Evolutionary conservation across 2,888 invertebrate species (phyloP).

Genomic region (Barypeithes pellucidus): DNA sequence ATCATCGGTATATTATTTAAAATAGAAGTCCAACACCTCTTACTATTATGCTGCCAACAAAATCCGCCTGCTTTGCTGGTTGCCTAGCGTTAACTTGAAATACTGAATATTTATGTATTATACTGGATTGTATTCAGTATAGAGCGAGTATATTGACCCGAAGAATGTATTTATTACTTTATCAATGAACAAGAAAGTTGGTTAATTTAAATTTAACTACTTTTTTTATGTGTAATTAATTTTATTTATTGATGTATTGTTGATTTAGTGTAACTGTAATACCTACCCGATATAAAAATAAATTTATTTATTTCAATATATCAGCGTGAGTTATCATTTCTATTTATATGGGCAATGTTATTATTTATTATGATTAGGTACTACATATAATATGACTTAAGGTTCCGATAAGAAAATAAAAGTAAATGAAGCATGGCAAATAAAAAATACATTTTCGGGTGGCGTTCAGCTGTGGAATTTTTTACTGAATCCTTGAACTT

Average conservation of each 20-base stretch:
- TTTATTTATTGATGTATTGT: slow-evolving; percentile 7
- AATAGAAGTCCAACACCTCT: background rate
- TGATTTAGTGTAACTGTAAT: background rate
- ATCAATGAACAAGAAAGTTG: background rate
- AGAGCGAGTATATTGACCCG: background rate
- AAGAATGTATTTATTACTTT: background rate
- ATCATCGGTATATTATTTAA: no score
- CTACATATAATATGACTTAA: no score
- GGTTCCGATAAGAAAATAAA: no score
- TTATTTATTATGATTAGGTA: background rate
- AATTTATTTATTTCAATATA: slow-evolving; percentile 11
- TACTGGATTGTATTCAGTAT: background rate
- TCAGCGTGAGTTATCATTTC: background rate
- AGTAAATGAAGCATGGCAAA: no score
- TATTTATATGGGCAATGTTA: background rate
- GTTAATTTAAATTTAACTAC: no score
- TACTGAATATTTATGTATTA: background rate
- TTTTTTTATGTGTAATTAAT: background rate
- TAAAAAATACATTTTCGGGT: no score
- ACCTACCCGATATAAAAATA: slow-evolving; percentile 1
- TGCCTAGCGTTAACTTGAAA: slow-evolving; percentile 10
- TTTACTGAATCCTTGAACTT: background rate
- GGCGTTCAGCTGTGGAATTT: slow-evolving; percentile 15
- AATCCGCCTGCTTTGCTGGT: slow-evolving; percentile 4
- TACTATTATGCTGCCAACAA: background rate